Percentiles rank a stretch among this genome's conserved stretches.
phyloP scores from a whole-genome alignment of 2,113 vertebrate genomes.

The Bujurquina vittata region DNA sequence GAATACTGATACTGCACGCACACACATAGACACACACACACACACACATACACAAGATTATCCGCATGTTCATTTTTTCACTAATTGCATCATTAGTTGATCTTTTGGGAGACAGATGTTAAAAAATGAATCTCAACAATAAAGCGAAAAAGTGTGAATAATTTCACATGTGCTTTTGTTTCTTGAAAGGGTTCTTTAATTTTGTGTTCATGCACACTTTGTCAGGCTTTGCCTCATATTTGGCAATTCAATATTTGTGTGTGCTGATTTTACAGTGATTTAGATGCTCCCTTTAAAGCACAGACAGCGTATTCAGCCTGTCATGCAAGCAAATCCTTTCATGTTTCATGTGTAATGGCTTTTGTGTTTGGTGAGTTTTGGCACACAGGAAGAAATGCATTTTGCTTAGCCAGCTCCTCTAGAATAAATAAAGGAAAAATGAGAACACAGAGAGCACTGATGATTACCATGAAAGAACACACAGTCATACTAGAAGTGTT shows the following conservation, averaged over 20 bases:
- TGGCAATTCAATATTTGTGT: not conserved
- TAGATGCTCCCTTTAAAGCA: not conserved
- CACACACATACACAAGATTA: slow-evolving; percentile 1
- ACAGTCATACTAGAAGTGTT: not conserved
- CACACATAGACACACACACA: slow-evolving; percentile 32
- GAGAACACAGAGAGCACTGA: not conserved
- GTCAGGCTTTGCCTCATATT: not conserved
- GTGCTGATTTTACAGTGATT: not conserved
- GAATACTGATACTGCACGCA: slow-evolving; percentile 66
- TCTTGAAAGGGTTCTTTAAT: not conserved
- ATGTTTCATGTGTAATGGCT: not conserved
- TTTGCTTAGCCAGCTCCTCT: not conserved
- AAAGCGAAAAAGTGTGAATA: slow-evolving; percentile 21
- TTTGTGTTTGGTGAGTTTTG: not conserved
- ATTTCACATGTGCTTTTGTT: slow-evolving; percentile 12
- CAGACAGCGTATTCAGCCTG: not conserved
- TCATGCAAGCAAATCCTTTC: not conserved
- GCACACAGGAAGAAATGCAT: not conserved
- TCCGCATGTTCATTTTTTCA: slow-evolving; percentile 8
- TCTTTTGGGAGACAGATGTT: slow-evolving; percentile 47
- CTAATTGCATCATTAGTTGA: slow-evolving; percentile 63
- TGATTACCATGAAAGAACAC: not conserved
- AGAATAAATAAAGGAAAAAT: not conserved
- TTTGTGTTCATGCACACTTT: not conserved
- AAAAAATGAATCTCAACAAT: slow-evolving; percentile 60